Evolutionary conservation across 1,140 invertebrate genomes (phyloP).

Genomic region (Piezodorus guildinii): DNA sequence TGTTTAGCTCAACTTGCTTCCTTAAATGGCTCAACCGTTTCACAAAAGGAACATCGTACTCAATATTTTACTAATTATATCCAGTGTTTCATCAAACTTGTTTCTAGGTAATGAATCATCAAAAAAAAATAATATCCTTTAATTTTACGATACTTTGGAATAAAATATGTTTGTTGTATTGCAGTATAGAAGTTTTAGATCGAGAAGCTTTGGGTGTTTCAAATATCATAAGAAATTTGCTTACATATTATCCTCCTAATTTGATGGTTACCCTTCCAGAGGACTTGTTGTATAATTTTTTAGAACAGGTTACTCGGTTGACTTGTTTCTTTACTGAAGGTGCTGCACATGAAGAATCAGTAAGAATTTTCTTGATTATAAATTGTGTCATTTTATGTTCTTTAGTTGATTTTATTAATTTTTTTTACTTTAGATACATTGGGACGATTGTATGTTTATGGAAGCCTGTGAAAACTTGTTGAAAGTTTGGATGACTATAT

Average conservation of each 20-base stretch:
- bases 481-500: constrained; percentile 61
- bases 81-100: constrained; percentile 52
- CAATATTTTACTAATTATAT: constrained; percentile 61
- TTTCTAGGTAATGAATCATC: constrained; percentile 35
- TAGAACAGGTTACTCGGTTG: constrained; percentile 55
- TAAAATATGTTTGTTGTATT: constrained; percentile 20
- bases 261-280: constrained; percentile 38
- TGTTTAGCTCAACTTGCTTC: constrained; percentile 70
- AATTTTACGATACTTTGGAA: neutral
- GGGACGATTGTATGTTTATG: constrained; percentile 56
- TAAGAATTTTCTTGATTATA: constrained; percentile 32
- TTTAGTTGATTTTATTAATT: neutral
- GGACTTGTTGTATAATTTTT: constrained; percentile 38
- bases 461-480: constrained; percentile 72
- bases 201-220: constrained; percentile 53
- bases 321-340: constrained; percentile 64
- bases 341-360: constrained; percentile 60
- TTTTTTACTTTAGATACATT: constrained; percentile 33
- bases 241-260: constrained; percentile 45
- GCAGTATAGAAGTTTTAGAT: constrained; percentile 46
- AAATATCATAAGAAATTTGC: constrained; percentile 49
- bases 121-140: neutral
- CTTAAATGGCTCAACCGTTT: constrained; percentile 57
- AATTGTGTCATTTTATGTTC: neutral
- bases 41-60: constrained; percentile 43